Evolutionary conservation across 2,113 vertebrate genomes (phyloP), one percentile per base, ranked within the genome.

Genomic region (Phyllostomus discolor): DNA sequence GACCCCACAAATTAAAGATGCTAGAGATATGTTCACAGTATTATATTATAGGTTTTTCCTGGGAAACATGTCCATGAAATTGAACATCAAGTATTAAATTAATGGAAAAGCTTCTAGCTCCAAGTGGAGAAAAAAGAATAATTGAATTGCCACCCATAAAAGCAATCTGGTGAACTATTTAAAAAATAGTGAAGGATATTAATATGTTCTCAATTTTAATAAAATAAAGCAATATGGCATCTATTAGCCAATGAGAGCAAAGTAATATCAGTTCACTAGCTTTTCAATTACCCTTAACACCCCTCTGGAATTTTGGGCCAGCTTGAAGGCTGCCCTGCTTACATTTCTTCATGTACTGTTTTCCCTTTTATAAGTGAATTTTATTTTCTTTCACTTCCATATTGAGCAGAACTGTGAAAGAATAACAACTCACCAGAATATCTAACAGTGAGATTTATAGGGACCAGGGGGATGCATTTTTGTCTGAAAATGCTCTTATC

Each of bases 401-500:
- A 16, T 78, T 67, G 54, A 94, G 41, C 28, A 91, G 57, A 86
- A 93, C 90, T 92, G 2, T 33, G 75, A 84, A 96, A 43, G n/a
- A 31, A 79, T 94, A 95, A 95, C 72, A 96, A 95, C 95, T 97
- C 86, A 85, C 41, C 64, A 72, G 20, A 95, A 84, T 54, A 95
- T 79, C 62, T 95, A 52, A 97, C 94, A 54, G 46, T 75, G 43
- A 66, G 10, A 66, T 80, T 92, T 24, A 33, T 88, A 80, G 26
- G 2, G 15, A 94, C 3, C 43, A 95, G 43, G 79, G 75, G 43
- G 69, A 59, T 57, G 9, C 8, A 95, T 38, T 84, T 82, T 90
- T 24, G 12, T 83, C 43, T 1, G 0, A 22, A 93, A 86, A 96
- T 95, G 59, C 67, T 54, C 26, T 95, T 54, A 46, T 94, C 10